Evolutionary conservation across 1,140 invertebrate genomes (phyloP).

Genomic region (Babylonia areolata): DNA sequence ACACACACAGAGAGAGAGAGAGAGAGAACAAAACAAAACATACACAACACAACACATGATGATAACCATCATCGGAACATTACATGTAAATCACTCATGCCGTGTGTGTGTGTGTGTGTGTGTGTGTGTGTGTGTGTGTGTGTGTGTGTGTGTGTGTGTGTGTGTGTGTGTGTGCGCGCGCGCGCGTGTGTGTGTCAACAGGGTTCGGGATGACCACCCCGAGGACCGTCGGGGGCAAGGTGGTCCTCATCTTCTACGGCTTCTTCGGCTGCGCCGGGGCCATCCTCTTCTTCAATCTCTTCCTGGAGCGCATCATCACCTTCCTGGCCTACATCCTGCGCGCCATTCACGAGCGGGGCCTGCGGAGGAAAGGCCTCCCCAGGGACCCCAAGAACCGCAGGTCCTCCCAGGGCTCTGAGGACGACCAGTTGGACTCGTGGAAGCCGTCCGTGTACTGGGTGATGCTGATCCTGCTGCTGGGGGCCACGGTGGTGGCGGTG

Average conservation of each 20-base stretch:
- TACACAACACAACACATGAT: no score
- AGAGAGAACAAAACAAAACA: no score
- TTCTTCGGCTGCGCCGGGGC: slow-evolving; percentile 84
- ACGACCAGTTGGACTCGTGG: slow-evolving; percentile 78
- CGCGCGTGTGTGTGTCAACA: slow-evolving; percentile 61
- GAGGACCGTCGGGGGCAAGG: slow-evolving; percentile 80
- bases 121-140: no score
- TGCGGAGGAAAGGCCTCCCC: slow-evolving; percentile 68
- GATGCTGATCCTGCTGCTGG: slow-evolving; percentile 80
- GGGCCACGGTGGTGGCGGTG: slow-evolving; percentile 78
- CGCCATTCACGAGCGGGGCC: slow-evolving; percentile 79
- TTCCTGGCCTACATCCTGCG: slow-evolving; percentile 82
- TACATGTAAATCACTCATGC: no score
- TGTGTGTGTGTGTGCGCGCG: no score
- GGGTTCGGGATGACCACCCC: slow-evolving; percentile 84
- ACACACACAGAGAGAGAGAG: no score
- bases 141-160: no score
- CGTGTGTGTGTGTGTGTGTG: no score
- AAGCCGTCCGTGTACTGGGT: slow-evolving; percentile 86
- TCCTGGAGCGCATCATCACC: slow-evolving; percentile 84
- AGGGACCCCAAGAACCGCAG: slow-evolving; percentile 58
- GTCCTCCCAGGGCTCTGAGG: slow-evolving; percentile 71
- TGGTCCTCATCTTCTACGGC: slow-evolving; percentile 82
- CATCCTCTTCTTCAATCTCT: slow-evolving; percentile 85
- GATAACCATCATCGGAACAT: no score